phyloP scores from a whole-genome alignment of 2,797 vertebrate genomes.

The Chrosomus eos region DNA sequence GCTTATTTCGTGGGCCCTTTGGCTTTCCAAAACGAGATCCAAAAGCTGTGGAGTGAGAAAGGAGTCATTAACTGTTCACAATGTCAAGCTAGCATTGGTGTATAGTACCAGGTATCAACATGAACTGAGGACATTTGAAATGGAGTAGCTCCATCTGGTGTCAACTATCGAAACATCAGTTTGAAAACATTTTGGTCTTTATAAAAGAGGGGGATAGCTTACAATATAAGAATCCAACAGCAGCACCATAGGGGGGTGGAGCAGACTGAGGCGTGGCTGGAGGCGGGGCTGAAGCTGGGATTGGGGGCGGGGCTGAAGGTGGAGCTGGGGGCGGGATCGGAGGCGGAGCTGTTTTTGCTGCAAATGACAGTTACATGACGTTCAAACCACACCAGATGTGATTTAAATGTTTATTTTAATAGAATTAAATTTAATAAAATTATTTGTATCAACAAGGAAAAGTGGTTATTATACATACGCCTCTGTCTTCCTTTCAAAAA shows the following conservation, averaged over 20 bases:
- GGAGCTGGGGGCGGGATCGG: conserved; percentile 41
- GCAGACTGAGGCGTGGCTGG: not conserved
- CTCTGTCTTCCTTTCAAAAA: conserved; percentile 72
- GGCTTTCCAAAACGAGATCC: conserved; percentile 79
- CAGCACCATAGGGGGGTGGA: conserved; percentile 47
- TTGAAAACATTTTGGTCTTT: not conserved
- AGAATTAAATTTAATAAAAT: not conserved
- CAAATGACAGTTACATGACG: not conserved
- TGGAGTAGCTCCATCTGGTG: conserved; percentile 29
- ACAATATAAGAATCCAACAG: conserved; percentile 73
- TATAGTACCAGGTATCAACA: not conserved
- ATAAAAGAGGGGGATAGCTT: conserved; percentile 7
- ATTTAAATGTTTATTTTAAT: not conserved
- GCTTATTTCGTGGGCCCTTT: conserved; percentile 79
- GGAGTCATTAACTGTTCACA: not conserved
- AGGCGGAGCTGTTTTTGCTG: conserved; percentile 67
- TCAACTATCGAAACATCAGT: not conserved
- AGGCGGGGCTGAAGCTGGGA: not conserved
- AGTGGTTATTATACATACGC: conserved; percentile 69
- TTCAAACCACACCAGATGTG: not conserved
- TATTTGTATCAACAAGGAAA: not conserved
- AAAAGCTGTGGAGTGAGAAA: conserved; percentile 69
- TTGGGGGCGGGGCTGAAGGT: conserved; percentile 33
- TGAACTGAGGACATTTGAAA: not conserved
- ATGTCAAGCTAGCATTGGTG: not conserved